Evolutionary conservation across 2,797 vertebrate genomes (phyloP).

Genomic region (Sternarchorhynchus goeldii): DNA sequence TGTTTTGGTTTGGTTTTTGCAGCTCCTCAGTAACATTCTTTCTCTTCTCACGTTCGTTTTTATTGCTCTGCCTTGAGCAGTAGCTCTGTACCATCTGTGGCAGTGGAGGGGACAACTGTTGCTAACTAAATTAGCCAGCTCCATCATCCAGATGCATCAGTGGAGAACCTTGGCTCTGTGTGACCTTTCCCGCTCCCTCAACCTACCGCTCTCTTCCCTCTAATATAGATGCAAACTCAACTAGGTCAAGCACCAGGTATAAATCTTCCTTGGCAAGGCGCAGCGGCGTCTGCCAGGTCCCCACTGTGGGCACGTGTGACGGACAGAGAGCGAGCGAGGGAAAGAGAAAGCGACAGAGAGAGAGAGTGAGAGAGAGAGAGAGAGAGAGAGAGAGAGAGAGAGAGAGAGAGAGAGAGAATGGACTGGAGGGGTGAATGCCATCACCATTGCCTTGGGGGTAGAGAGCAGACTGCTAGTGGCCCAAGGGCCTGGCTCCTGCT

Average conservation of each 20-base stretch:
- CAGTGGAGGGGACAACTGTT: constrained; percentile 95
- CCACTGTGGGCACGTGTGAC: constrained; percentile 83
- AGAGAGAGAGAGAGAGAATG: constrained; percentile 51
- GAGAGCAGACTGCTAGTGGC: constrained; percentile 83
- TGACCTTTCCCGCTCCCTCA: constrained; percentile 93
- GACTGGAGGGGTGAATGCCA: constrained; percentile 78
- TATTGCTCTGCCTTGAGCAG: constrained; percentile 68
- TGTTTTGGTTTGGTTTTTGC: background rate
- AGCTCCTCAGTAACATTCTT: constrained; percentile 33
- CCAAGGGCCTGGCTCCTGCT: constrained; percentile 83
- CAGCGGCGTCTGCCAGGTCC: constrained; percentile 81
- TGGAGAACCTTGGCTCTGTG: constrained; percentile 85
- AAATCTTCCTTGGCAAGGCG: constrained; percentile 88
- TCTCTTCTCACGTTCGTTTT: constrained; percentile 66
- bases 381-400: constrained; percentile 51
- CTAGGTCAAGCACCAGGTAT: constrained; percentile 97
- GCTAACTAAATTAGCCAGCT: constrained; percentile 97
- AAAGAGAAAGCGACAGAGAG: constrained; percentile 14
- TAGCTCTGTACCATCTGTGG: constrained; percentile 87
- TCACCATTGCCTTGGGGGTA: constrained; percentile 75
- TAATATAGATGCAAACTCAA: constrained; percentile 95
- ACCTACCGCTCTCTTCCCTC: constrained; percentile 86
- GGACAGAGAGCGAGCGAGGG: constrained; percentile 78
- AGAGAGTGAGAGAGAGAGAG: constrained; percentile 52
- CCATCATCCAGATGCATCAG: constrained; percentile 95